Base-by-base conservation (phyloP, 2,888 invertebrate genomes). In the Therioaphis trifolii region DNA sequence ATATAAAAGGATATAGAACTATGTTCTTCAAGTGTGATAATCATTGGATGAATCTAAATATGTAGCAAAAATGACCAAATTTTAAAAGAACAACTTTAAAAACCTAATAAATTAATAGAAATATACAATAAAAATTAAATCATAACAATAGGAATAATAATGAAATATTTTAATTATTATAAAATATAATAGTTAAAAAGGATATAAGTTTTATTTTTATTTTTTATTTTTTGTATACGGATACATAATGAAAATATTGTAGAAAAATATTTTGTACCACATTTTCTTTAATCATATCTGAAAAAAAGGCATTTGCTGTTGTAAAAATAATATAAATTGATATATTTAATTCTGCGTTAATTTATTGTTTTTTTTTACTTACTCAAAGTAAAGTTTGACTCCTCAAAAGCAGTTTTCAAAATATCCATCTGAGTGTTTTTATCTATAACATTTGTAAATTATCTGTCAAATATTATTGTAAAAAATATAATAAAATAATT, bases 391-490 rank as follows among this genome's bases (percentile, higher is more conserved):
- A n/a, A 43, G 12, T 69, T 71, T 35, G 71, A 78, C 27, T 84
- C 71, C 2, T 69, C 27, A 15, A 40, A 29, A 18, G 71, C 74
- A n/a, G 69, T 24, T 68, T 77, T 71, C 18, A 84, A 69, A 49
- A 85, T 74, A 14, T 35, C 21, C 66, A 69, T 84, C 29, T 84
- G 85, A 46, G 80, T 58, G 14, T 12, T 66, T 85, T 85, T 27
- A 72, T 85, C 85, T 85, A 55, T 43, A 85, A 85, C 12, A 63
- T 4, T 0, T 55, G 4, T 40, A 12, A 7, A 75, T 24, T 2
- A 75, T 4, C 21, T 68, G 35, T 66, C 2, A 69, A 40, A n/a
- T 18, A 55, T 55, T 55, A 52, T 7, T 15, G 5, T 11, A 52
- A 52, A 52, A 52, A 52, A 52, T n/a, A n/a, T n/a, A n/a, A n/a